Conservation (phyloP, 1,140 invertebrate genomes). For the Tachypleus tridentatus region DNA sequence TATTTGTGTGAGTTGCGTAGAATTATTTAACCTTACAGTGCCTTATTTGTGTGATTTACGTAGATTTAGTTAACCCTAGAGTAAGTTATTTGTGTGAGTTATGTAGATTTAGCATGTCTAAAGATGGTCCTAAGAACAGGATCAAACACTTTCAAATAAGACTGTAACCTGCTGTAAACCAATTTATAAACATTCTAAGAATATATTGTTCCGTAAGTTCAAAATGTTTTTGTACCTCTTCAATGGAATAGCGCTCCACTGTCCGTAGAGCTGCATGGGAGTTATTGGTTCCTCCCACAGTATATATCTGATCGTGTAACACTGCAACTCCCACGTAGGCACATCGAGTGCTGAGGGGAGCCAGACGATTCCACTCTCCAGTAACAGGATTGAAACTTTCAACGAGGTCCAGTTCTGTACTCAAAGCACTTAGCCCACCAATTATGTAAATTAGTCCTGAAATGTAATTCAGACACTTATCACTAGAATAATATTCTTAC, state of each 20-base stretch:
- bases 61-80: too few relatives aligned
- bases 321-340: constrained; percentile 83
- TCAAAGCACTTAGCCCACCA: constrained; percentile 75
- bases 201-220: background rate
- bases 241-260: constrained; percentile 80
- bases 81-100: too few relatives aligned
- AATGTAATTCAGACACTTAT: too few relatives aligned
- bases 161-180: too few relatives aligned
- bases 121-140: too few relatives aligned
- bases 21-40: too few relatives aligned
- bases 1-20: too few relatives aligned
- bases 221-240: constrained; percentile 46
- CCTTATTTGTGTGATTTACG: too few relatives aligned
- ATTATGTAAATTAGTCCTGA: constrained; percentile 71
- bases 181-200: constrained; percentile 1
- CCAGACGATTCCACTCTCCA: constrained; percentile 59
- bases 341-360: constrained; percentile 68
- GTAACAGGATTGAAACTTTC: constrained; percentile 62
- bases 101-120: too few relatives aligned
- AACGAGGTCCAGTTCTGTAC: constrained; percentile 64
- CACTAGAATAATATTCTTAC: too few relatives aligned
- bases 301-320: constrained; percentile 63
- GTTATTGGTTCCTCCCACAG: constrained; percentile 73
- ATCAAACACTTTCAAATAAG: too few relatives aligned
- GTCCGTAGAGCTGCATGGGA: constrained; percentile 56